Evolutionary conservation across 2,113 vertebrate species (phyloP).

Genomic region (Aleadryas rufinucha): DNA sequence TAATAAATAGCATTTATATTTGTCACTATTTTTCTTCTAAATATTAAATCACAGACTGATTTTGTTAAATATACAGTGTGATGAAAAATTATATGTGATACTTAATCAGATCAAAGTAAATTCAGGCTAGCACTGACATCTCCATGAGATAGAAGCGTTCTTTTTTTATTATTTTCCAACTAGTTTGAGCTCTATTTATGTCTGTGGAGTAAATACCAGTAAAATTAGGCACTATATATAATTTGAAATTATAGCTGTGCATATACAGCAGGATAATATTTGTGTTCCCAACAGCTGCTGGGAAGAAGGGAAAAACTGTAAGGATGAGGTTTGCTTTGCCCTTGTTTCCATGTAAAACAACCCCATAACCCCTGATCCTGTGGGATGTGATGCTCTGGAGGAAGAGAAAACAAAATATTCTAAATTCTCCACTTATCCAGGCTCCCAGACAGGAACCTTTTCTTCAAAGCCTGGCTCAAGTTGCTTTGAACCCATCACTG

Average conservation of each 20-base stretch:
- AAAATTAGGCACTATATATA: background rate
- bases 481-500: background rate
- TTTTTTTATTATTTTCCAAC: background rate
- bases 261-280: background rate
- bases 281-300: background rate
- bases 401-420: background rate
- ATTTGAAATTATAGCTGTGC: background rate
- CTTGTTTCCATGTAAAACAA: background rate
- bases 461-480: background rate
- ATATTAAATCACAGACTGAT: background rate
- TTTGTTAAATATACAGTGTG: background rate
- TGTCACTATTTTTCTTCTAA: background rate
- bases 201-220: background rate
- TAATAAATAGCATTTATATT: background rate
- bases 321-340: background rate
- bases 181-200: background rate
- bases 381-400: background rate
- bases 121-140: background rate
- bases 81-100: background rate
- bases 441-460: background rate
- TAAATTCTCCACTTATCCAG: background rate
- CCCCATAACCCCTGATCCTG: background rate
- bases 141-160: background rate
- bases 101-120: conserved; percentile 1
- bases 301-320: background rate